These are phyloP conservation scores for Epinephelus coioides DNA, from an alignment of 2,797 vertebrate genomes.

Conservation along the genomic window DNA sequence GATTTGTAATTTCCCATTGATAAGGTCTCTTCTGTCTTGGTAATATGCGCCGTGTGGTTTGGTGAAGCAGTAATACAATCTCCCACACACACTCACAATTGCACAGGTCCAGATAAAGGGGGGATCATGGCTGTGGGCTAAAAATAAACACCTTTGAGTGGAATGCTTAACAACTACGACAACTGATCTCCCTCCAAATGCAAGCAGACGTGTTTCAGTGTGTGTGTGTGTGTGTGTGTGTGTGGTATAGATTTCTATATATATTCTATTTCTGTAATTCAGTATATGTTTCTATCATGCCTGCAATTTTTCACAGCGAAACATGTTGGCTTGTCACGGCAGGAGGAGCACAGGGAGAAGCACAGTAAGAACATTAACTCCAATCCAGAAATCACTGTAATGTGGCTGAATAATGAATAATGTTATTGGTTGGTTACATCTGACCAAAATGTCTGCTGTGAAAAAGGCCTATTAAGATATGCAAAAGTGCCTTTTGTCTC, in stretches of 20 bases:
- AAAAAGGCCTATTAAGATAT: neutral
- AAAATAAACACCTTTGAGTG: constrained; percentile 92
- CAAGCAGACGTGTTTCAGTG: constrained; percentile 23
- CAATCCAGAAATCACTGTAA: neutral
- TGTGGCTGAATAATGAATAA: neutral
- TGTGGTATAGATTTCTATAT: neutral
- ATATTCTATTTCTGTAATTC: neutral
- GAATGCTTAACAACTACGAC: constrained; percentile 91
- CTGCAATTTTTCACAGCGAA: neutral
- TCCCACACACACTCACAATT: constrained; percentile 72
- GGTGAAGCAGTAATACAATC: constrained; percentile 80
- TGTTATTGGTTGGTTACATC: neutral
- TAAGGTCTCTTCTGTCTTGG: constrained; percentile 55
- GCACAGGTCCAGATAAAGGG: constrained; percentile 84
- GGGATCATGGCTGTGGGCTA: constrained; percentile 89
- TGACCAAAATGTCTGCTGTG: neutral
- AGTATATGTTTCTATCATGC: neutral
- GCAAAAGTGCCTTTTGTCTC: neutral
- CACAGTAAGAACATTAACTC: neutral
- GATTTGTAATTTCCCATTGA: constrained; percentile 99
- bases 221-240: neutral
- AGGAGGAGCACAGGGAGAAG: neutral
- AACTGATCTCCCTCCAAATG: constrained; percentile 76
- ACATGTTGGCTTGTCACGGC: neutral
- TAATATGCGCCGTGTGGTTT: constrained; percentile 67